Percentiles rank a stretch among this genome's conserved stretches.
These are phyloP conservation scores for Stichodactyla helianthus DNA, from an alignment of 64 coral and sea anemone species.

Conservation along the genomic window DNA sequence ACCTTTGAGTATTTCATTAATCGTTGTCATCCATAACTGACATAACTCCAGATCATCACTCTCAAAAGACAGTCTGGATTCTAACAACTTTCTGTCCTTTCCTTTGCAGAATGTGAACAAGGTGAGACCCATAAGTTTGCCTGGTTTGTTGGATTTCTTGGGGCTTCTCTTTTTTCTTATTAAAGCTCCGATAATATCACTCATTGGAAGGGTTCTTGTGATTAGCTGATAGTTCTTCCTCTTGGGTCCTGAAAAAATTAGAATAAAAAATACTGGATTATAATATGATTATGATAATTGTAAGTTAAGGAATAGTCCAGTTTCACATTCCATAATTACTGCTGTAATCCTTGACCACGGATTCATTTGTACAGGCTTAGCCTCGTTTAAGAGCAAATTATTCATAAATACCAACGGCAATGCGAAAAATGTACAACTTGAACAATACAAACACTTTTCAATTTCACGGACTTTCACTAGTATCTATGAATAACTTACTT, in stretches of 20 bases:
- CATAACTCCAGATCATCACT: conserved; percentile 46
- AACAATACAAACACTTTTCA: no score
- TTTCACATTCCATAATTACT: no score
- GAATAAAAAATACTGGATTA: not conserved
- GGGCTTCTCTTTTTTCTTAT: conserved; percentile 43
- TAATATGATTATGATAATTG: no score
- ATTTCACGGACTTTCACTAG: no score
- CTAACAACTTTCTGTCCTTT: conserved; percentile 41
- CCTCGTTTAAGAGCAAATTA: no score
- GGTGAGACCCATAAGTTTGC: conserved; percentile 51
- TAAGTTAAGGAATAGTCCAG: no score
- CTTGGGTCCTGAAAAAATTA: not conserved
- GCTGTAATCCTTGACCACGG: no score
- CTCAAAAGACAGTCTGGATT: conserved; percentile 62
- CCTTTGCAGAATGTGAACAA: conserved; percentile 50
- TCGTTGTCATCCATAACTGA: conserved; percentile 50
- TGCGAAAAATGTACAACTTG: no score
- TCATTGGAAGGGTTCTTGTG: conserved; percentile 49
- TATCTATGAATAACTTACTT: no score
- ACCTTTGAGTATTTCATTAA: conserved; percentile 64
- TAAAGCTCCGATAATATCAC: conserved; percentile 61
- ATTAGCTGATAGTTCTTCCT: conserved; percentile 17
- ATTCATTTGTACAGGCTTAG: no score
- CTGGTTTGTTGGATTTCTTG: conserved; percentile 24
- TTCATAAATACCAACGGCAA: no score